Percentiles rank a stretch among this genome's conserved stretches.
Evolutionary conservation across 1,140 invertebrate genomes (phyloP).

Genomic region (Chelonus insularis): DNA sequence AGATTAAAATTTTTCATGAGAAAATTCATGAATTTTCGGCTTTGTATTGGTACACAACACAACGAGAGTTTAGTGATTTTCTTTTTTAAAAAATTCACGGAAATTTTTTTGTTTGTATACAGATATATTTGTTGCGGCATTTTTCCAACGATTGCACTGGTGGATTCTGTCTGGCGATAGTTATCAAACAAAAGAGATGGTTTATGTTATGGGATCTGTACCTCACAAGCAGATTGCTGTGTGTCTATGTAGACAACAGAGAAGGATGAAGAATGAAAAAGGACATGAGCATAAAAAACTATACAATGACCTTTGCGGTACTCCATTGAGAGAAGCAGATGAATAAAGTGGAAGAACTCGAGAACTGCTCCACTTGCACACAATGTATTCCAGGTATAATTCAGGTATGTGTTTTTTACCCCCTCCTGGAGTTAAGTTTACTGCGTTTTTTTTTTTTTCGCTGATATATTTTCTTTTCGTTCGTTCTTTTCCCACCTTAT

Average conservation of each 20-base stretch:
- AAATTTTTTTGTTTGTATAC: no score
- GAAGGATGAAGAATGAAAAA: not conserved
- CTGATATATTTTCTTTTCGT: slow-evolving; percentile 8
- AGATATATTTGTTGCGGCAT: no score
- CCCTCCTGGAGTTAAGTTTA: no score
- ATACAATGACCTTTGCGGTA: slow-evolving; percentile 40
- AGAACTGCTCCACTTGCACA: slow-evolving; percentile 44
- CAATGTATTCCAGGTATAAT: slow-evolving; percentile 34
- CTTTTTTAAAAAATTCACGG: no score
- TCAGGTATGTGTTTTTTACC: slow-evolving; percentile 36
- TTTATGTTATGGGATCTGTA: not conserved
- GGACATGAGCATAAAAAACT: not conserved
- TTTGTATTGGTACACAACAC: no score
- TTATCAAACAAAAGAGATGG: no score
- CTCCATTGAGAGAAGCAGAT: slow-evolving; percentile 36
- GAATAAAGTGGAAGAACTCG: slow-evolving; percentile 44
- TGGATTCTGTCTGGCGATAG: no score
- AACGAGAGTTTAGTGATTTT: no score
- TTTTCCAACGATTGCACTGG: no score
- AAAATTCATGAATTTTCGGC: no score
- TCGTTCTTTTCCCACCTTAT: slow-evolving; percentile 20
- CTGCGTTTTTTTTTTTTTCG: slow-evolving; percentile 11
- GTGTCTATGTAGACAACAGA: not conserved
- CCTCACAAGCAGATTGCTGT: not conserved
- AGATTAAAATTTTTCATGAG: no score